Conservation (phyloP, 2,888 invertebrate species). For the Congeria kusceri region DNA sequence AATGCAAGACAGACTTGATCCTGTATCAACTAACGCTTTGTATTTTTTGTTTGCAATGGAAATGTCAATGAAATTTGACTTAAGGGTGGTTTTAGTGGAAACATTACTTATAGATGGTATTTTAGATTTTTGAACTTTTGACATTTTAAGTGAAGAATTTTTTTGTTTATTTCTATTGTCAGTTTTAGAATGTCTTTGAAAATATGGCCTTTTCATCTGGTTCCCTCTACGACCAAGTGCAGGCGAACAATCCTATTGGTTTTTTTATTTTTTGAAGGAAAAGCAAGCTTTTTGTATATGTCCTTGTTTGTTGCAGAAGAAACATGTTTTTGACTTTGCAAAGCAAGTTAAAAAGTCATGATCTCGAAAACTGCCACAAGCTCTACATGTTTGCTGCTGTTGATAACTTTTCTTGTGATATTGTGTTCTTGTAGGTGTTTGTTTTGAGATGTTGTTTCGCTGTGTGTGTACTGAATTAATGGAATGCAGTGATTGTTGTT, state of each 20-base stretch:
- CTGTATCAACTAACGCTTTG: conserved; percentile 18
- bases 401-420: too few relatives aligned
- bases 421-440: not conserved
- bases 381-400: conserved; percentile 12
- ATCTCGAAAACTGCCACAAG: not conserved
- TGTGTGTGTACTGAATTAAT: not conserved
- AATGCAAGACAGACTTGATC: conserved; percentile 28
- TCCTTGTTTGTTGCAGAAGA: conserved; percentile 12
- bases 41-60: not conserved
- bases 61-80: conserved; percentile 16
- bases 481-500: not conserved
- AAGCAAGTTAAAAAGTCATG: not conserved
- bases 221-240: conserved; percentile 38
- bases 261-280: not conserved
- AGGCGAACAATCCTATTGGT: conserved; percentile 32
- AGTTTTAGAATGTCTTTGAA: conserved; percentile 1
- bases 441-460: not conserved
- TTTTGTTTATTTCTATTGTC: not conserved
- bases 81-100: conserved; percentile 10
- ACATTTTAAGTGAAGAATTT: not conserved
- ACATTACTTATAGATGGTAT: not conserved
- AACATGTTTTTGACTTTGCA: conserved; percentile 5
- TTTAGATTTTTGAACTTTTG: not conserved
- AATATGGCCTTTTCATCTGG: conserved; percentile 30
- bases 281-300: conserved; percentile 17